Base-by-base conservation (phyloP, 1,140 invertebrate species). In the Micrasema minimum region DNA sequence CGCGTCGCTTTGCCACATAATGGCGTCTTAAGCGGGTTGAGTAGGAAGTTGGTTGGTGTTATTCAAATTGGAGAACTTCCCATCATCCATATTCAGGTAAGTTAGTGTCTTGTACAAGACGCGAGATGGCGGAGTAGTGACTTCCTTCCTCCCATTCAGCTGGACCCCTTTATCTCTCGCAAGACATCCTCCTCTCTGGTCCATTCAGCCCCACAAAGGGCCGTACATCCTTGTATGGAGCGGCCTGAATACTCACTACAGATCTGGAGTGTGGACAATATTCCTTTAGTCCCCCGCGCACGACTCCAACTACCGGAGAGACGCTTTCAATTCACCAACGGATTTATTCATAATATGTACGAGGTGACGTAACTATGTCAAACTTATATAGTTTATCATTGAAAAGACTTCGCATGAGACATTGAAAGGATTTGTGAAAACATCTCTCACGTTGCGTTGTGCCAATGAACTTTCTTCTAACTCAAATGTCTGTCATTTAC, bases 111-210 rank as follows among this genome's bases (percentile, higher is more conserved):
- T 31, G 26, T 31, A 31, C 3, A 12, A 45, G 41, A 45, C 11
- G 41, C 41, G 11, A 2, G 11, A 5, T 11, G 3, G 41, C 11
- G 23, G 67, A 72, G 65, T 59, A 48, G 26, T 61, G 35, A 72
- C 64, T 72, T 72, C 64, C 70, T 72, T 67, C 66, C 59, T 57
- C 53, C 66, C 43, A 72, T 59, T 72, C 53, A 67, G 45, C 57
- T 14, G 2, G 38, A 51, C 61, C 65, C 67, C 50, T 72, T 67
- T 72, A 72, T 72, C 70, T 67, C 65, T 62, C 23, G 62, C 50
- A 62, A 72, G 70, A 72, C 65, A 51, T 72, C 53, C 70, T 66
- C 64, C 70, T 66, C 65, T 67, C 18, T 18, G 51, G n/a, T 23
- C 57, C 43, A 61, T 61, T 50, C 67, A 68, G 41, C 23, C 26